These are phyloP conservation scores for Myripristis jacobus DNA, from an alignment of 2,797 vertebrate species.

Conservation along the genomic window DNA sequence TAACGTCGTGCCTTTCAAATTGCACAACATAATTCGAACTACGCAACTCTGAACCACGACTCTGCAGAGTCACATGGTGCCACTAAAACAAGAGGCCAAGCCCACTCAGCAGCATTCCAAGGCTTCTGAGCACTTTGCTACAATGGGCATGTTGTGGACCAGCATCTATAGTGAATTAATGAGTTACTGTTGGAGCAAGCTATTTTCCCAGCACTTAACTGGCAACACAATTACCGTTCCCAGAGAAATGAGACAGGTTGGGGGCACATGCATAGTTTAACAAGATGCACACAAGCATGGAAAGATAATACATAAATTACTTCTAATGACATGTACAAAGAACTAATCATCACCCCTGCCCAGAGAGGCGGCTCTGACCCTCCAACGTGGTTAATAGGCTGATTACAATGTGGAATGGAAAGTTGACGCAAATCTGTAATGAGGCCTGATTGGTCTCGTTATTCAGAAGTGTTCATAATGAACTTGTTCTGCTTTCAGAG, in stretches of 20 bases:
- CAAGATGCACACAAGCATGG: constrained; percentile 44
- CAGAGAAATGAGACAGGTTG: constrained; percentile 54
- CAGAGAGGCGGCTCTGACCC: constrained; percentile 15
- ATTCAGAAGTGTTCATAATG: constrained; percentile 4
- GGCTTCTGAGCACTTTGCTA: constrained; percentile 76
- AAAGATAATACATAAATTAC: constrained; percentile 60
- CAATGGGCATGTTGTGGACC: constrained; percentile 81
- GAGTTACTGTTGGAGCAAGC: constrained; percentile 77
- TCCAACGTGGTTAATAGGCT: constrained; percentile 31
- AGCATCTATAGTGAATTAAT: constrained; percentile 84
- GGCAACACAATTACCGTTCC: constrained; percentile 72
- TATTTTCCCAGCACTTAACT: constrained; percentile 78
- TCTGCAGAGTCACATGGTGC: constrained; percentile 64
- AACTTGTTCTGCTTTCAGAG: constrained; percentile 16
- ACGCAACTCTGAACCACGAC: constrained; percentile 56
- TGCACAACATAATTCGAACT: constrained; percentile 54
- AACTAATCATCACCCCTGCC: constrained; percentile 5
- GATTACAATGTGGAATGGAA: constrained; percentile 32
- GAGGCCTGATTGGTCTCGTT: constrained; percentile 20
- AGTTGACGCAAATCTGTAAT: constrained; percentile 13
- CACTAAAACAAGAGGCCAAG: constrained; percentile 75
- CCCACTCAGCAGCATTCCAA: constrained; percentile 83
- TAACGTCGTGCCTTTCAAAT: constrained; percentile 29
- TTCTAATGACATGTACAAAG: constrained; percentile 44
- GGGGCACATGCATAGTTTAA: constrained; percentile 60